Percentiles rank a stretch among this genome's conserved stretches.
These are phyloP conservation scores for Colinus virginianus DNA, from an alignment of 2,113 vertebrate genomes.

Conservation along the genomic window DNA sequence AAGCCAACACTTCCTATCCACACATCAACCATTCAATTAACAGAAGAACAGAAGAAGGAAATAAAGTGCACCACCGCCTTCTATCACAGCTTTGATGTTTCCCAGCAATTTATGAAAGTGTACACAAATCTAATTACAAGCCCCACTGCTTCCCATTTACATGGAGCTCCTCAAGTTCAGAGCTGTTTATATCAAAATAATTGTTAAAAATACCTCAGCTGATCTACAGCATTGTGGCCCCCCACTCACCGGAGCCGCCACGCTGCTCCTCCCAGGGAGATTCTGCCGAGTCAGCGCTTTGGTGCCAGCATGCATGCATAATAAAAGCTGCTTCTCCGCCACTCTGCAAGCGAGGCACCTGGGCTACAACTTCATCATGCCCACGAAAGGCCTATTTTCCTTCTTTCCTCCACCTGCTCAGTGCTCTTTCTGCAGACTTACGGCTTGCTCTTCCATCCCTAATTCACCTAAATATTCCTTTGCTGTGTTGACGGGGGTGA, in stretches of 20 bases:
- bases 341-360: rapidly evolving
- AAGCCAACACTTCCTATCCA: conserved; percentile 78
- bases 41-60: conserved; percentile 79
- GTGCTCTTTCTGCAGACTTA: neutral
- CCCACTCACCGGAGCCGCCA: conserved; percentile 37
- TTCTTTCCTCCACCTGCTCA: neutral
- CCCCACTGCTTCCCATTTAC: conserved; percentile 81
- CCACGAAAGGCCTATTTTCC: neutral
- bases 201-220: conserved; percentile 75
- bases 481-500: neutral
- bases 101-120: conserved; percentile 81
- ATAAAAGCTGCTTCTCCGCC: neutral
- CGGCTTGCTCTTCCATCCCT: neutral
- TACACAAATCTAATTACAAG: conserved; percentile 82
- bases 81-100: conserved; percentile 78
- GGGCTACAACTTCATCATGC: neutral
- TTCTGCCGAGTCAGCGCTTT: conserved; percentile 36
- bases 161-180: conserved; percentile 75
- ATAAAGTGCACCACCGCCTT: conserved; percentile 76
- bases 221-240: conserved; percentile 36
- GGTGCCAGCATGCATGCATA: neutral
- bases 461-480: neutral
- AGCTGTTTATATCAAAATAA: conserved; percentile 79
- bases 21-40: conserved; percentile 83
- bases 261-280: conserved; percentile 8